phyloP scores from a whole-genome alignment of 2,113 vertebrate genomes.

The Pygoscelis adeliae region DNA sequence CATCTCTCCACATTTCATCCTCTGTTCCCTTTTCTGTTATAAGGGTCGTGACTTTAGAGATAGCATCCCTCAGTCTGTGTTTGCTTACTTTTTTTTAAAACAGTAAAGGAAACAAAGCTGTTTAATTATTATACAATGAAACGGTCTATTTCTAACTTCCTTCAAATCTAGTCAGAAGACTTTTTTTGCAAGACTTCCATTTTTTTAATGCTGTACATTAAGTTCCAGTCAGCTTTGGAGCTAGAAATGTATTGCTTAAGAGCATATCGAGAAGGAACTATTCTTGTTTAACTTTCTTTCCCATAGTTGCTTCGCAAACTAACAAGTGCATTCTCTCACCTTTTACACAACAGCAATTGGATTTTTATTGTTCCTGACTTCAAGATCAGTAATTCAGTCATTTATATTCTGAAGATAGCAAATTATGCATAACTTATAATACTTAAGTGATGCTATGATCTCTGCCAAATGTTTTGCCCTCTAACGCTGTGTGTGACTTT shows the following conservation, averaged over 20 bases:
- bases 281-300: background rate
- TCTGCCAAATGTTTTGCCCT: background rate
- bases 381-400: background rate
- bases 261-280: background rate
- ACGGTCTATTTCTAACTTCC: background rate
- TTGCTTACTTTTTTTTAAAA: background rate
- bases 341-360: background rate
- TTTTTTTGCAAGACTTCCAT: background rate
- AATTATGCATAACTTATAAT: background rate
- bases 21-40: background rate
- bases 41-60: background rate
- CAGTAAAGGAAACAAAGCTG: background rate
- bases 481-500: background rate
- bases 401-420: background rate
- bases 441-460: background rate
- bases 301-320: background rate
- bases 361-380: background rate
- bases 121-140: background rate
- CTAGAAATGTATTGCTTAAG: background rate
- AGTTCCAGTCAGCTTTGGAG: background rate
- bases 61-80: background rate
- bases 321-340: background rate
- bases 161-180: background rate
- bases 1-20: background rate
- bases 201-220: background rate